Evolutionary conservation across 2,797 vertebrate species (phyloP), one percentile per base, ranked within the genome.

Genomic region (Delichon dasypus): DNA sequence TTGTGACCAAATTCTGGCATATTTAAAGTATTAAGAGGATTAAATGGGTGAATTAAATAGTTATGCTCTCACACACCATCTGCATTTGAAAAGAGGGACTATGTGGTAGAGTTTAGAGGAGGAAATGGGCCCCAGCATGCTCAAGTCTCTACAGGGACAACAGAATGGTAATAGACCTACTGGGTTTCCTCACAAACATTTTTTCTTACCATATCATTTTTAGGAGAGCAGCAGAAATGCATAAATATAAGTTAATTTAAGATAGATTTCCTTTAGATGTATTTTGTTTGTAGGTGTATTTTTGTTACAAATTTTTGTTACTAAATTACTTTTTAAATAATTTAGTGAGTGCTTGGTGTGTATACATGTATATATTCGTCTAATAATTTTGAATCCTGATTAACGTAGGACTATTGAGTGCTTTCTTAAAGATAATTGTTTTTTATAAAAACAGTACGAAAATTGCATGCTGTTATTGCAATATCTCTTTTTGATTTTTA

Each of bases 21-120:
- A 90, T 81, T 92, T 85, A 74, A 95, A 82, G 89, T 88, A 90
- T 68, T 76, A 73, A 86, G 77, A 82, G 86, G 80, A 90, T 94
- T 95, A 93, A 88, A 73, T 68, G 57, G 27, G 30, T 51, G 34
- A 88, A 91, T 94, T 78, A 90, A 88, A 50, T 62, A 70, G 53
- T 71, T 89, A 75, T 76, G 42, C 38, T 92, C 36, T 89, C 36
- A 34, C 1, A 8, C 16, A 42, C 18, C 17, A 70, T 91, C 91
- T 93, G 38, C 45, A 66, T 90, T 84, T 84, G 73, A 81, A 95
- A 90, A 82, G 62, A 53, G 73, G 8, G 36, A 32, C 38, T 75
- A 0, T 54, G 58, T 77, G 54, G 42, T 74, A 48, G 50, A 38
- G 23, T 81, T 88, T n/a, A 74, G 47, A 38, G 30, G 22, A 87